These are phyloP conservation scores for Campoletis sonorensis DNA, from an alignment of 1,140 invertebrate species.

Conservation along the genomic window DNA sequence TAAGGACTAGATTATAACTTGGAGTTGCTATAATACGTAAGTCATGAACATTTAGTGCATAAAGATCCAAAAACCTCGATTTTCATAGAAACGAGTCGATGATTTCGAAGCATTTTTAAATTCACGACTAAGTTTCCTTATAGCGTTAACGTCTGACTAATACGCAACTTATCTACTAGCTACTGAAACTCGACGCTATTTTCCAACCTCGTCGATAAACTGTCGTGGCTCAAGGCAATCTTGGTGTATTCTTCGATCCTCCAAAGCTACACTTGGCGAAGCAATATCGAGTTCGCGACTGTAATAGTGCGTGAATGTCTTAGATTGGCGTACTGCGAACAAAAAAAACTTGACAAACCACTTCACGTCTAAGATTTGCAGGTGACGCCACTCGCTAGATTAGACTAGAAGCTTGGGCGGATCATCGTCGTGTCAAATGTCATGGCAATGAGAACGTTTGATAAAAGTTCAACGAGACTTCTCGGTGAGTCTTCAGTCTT, in stretches of 20 bases:
- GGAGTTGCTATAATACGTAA: background rate
- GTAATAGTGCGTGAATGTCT: slow-evolving; percentile 21
- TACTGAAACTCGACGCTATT: background rate
- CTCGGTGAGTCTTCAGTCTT: background rate
- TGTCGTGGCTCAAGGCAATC: slow-evolving; percentile 30
- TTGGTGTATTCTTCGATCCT: slow-evolving; percentile 20
- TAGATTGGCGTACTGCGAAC: slow-evolving; percentile 8
- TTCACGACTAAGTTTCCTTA: background rate
- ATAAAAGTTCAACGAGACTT: slow-evolving; percentile 22
- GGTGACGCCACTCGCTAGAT: slow-evolving; percentile 39
- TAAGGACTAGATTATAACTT: background rate
- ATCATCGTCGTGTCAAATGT: slow-evolving; percentile 51
- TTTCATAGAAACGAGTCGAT: background rate
- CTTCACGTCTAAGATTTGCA: slow-evolving; percentile 38
- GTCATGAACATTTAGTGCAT: background rate
- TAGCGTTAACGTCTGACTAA: background rate
- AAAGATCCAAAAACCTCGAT: background rate
- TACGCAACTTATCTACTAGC: slow-evolving; percentile 1
- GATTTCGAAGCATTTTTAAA: background rate
- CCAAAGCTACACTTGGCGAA: background rate
- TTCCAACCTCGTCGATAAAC: background rate
- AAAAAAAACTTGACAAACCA: slow-evolving; percentile 56
- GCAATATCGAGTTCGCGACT: slow-evolving; percentile 21
- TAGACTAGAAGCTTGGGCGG: slow-evolving; percentile 7
- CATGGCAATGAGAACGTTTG: slow-evolving; percentile 40